These are phyloP conservation scores for Hyles lineata DNA, from an alignment of 2,888 invertebrate genomes.

Conservation along the genomic window DNA sequence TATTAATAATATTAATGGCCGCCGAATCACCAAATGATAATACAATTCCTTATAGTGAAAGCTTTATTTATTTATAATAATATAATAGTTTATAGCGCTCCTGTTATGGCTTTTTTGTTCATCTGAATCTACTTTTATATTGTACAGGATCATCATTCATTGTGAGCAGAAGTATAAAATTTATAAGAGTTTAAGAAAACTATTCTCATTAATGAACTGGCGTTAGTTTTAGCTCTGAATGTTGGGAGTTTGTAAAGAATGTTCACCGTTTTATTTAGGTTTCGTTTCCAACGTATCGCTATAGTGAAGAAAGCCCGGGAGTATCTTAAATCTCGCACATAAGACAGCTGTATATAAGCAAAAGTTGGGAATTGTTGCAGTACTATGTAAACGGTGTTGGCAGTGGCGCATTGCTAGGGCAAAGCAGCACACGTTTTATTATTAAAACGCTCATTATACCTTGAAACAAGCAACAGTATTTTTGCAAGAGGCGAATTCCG, in stretches of 20 bases:
- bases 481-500: slow-evolving; percentile 57
- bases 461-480: slow-evolving; percentile 42
- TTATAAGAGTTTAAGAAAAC: slow-evolving; percentile 23
- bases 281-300: slow-evolving; percentile 8
- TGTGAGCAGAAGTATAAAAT: slow-evolving; percentile 23
- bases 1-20: slow-evolving; percentile 82
- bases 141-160: slow-evolving; percentile 5
- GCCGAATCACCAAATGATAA: slow-evolving; percentile 70
- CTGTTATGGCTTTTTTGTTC: slow-evolving; percentile 25
- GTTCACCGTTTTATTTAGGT: slow-evolving; percentile 17
- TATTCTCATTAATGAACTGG: slow-evolving; percentile 21
- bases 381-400: not conserved
- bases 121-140: slow-evolving; percentile 4
- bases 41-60: slow-evolving; percentile 60
- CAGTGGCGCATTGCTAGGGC: not conserved
- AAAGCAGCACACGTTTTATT: slow-evolving; percentile 5
- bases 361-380: not conserved
- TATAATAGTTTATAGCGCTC: slow-evolving; percentile 50
- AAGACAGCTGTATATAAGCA: slow-evolving; percentile 10
- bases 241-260: slow-evolving; percentile 22
- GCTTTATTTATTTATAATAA: slow-evolving; percentile 69
- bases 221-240: slow-evolving; percentile 19
- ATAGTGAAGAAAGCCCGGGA: slow-evolving; percentile 3
- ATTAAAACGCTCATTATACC: slow-evolving; percentile 24
- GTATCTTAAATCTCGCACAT: slow-evolving; percentile 2